Evolutionary conservation across 1,140 invertebrate genomes (phyloP).

Genomic region (Semibalanus balanoides): DNA sequence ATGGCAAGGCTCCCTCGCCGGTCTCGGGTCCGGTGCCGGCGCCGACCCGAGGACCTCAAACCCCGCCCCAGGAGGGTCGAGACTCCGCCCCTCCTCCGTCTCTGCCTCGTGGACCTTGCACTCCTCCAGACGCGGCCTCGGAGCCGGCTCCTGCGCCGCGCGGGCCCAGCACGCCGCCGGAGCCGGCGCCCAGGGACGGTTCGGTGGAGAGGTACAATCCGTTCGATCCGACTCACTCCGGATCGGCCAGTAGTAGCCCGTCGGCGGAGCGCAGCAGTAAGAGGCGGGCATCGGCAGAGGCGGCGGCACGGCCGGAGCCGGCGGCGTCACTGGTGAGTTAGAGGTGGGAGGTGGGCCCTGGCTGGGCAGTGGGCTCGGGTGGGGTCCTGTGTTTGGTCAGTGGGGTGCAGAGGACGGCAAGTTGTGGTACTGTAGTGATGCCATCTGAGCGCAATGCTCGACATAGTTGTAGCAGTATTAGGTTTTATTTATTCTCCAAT

Average conservation of each 20-base stretch:
- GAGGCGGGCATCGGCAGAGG: constrained; percentile 20
- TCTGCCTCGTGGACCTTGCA: too few species aligned
- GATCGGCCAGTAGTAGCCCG: neutral
- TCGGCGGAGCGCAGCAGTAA: neutral
- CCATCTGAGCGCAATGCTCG: too few species aligned
- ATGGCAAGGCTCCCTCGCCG: neutral
- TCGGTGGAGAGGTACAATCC: neutral
- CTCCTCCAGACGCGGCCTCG: neutral
- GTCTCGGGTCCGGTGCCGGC: neutral
- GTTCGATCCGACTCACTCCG: constrained; percentile 3
- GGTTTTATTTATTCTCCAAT: too few species aligned
- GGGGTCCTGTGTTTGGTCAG: too few species aligned
- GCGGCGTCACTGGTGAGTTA: too few species aligned
- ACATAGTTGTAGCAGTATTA: too few species aligned
- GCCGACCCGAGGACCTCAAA: neutral
- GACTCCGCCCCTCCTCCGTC: too few species aligned
- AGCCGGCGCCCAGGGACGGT: neutral
- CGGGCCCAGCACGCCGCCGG: neutral
- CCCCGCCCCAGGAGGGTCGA: neutral
- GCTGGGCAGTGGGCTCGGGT: too few species aligned
- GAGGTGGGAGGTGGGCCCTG: too few species aligned
- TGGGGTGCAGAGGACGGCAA: too few species aligned
- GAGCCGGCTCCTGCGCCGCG: neutral
- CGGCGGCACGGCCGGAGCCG: constrained; percentile 20
- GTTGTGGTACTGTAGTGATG: too few species aligned